Percentiles rank a stretch among this genome's conserved stretches.
These are phyloP conservation scores for Portunus trituberculatus DNA, from an alignment of 1,140 invertebrate genomes.

Conservation along the genomic window DNA sequence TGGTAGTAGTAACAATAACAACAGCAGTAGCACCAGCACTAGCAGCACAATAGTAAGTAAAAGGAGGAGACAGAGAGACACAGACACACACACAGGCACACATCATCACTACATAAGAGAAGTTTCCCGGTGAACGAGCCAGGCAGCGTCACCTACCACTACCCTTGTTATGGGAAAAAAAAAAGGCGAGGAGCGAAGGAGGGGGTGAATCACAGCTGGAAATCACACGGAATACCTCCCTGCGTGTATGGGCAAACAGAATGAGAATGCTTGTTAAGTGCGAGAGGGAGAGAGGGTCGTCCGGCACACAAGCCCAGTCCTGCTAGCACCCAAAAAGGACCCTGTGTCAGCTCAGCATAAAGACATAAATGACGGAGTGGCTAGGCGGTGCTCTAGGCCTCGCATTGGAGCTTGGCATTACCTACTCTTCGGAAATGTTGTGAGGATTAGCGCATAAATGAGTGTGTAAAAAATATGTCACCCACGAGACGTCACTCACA, in stretches of 20 bases:
- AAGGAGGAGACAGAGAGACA: too few species aligned
- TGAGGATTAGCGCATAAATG: constrained; percentile 71
- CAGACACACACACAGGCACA: background rate
- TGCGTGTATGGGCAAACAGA: constrained; percentile 60
- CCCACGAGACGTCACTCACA: constrained; percentile 66
- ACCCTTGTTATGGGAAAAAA: background rate
- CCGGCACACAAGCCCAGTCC: background rate
- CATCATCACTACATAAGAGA: background rate
- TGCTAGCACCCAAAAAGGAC: background rate
- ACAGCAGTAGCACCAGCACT: too few species aligned
- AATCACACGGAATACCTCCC: constrained; percentile 16
- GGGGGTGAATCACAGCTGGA: constrained; percentile 24
- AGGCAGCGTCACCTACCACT: background rate
- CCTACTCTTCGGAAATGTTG: constrained; percentile 63
- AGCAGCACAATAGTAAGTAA: too few species aligned
- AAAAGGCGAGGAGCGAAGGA: background rate
- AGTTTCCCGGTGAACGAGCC: background rate
- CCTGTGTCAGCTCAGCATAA: background rate
- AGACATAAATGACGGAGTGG: background rate
- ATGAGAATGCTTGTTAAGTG: constrained; percentile 68
- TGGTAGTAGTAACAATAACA: too few species aligned
- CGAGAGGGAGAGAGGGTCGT: background rate
- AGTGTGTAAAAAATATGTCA: constrained; percentile 63
- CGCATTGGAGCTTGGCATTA: constrained; percentile 16
- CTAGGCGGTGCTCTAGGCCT: background rate